These are phyloP conservation scores for Hylaea fasciaria DNA, from an alignment of 2,888 invertebrate species.

Conservation along the genomic window DNA sequence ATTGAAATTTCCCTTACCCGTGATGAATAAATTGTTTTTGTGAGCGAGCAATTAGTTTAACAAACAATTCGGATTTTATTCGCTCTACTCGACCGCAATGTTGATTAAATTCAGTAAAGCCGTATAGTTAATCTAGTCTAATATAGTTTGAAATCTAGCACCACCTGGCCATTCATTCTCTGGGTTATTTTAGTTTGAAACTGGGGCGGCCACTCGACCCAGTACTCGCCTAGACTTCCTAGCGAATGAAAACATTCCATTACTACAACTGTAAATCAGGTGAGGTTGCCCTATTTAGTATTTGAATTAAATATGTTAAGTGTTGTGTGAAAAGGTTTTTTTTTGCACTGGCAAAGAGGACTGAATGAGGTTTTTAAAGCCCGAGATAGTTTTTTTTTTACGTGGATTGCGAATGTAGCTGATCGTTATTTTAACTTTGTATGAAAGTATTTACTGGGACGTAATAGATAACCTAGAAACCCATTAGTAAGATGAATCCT, in stretches of 20 bases:
- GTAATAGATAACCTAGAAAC: too few relatives aligned
- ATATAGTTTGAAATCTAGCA: conserved; percentile 1
- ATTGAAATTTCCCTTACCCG: too few relatives aligned
- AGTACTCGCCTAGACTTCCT: conserved; percentile 40
- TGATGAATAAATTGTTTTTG: too few relatives aligned
- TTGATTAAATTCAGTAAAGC: too few relatives aligned
- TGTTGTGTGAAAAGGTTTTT: neutral
- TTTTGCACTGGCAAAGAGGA: neutral
- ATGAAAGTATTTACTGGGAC: too few relatives aligned
- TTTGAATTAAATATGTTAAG: conserved; percentile 22
- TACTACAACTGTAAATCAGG: conserved; percentile 42
- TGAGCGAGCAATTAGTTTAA: too few relatives aligned
- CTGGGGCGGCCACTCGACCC: conserved; percentile 31
- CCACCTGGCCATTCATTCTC: conserved; percentile 24
- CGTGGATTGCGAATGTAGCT: too few relatives aligned
- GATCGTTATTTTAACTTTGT: too few relatives aligned
- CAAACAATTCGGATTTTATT: too few relatives aligned
- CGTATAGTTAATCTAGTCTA: neutral
- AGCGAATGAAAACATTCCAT: conserved; percentile 46
- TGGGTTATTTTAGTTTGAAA: conserved; percentile 27
- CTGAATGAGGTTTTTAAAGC: neutral
- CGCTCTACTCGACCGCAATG: too few relatives aligned
- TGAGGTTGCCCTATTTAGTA: conserved; percentile 33
- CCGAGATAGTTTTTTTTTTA: neutral
- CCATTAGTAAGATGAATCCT: too few relatives aligned